Evolutionary conservation across 2,113 vertebrate species (phyloP), one percentile per base, ranked within the genome.

Genomic region (Alces alces): DNA sequence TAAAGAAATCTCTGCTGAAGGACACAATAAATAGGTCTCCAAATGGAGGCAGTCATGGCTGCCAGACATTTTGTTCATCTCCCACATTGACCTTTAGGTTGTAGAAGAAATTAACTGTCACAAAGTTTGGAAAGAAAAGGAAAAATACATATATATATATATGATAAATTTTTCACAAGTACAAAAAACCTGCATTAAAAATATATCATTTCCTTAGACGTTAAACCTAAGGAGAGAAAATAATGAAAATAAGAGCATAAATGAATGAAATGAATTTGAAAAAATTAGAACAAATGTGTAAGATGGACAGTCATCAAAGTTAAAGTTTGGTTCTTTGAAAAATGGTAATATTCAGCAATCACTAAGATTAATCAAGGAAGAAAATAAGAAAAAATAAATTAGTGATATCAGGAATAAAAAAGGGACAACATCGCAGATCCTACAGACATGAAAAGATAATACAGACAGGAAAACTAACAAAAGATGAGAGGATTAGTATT

Each of bases 381-480:
- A 82, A 93, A 96, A 95, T 52, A 30, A 43, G n/a, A 86, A 90
- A 89, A 96, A 27, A 54, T 21, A 58, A 84, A 88, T 61, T 86
- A 82, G 27, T 78, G 4, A 80, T 33, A 78, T 60, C 27, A 76
- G 45, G 55, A 82, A 78, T 64, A 19, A 88, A 92, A 92, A 89
- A 85, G 14, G 30, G 23, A 10, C 4, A 54, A 36, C 11, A 57
- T 43, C n/a, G 47, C 6, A 79, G 33, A 92, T 39, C 11, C 66
- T 92, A 86, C 7, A 88, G 28, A 88, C n/a, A 94, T 21, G 21
- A 61, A 76, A 83, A 39, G 10, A 55, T 39, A 86, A 52, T 47
- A 90, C 3, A 92, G 16, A 52, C 13, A 79, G 23, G 30, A 84
- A 93, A 88, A 80, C 33, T 86, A 43, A 61, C 52, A 39, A 30